These are phyloP conservation scores for Pyralis farinalis DNA, from an alignment of 2,888 invertebrate species.

Conservation along the genomic window DNA sequence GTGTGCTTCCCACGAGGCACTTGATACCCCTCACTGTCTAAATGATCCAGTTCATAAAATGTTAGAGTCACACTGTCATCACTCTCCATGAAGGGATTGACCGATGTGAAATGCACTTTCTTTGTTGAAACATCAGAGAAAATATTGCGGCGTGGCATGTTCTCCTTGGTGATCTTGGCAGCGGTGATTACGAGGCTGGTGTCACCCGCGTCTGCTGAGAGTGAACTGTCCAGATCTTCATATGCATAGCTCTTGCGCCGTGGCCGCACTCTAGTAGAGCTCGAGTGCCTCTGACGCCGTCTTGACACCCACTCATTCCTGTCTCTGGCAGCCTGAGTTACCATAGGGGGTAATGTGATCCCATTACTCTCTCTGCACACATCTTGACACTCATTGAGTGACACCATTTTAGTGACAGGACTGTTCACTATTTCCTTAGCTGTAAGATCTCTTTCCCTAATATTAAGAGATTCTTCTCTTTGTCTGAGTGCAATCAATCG, in stretches of 20 bases:
- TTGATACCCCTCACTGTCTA: conserved; percentile 43
- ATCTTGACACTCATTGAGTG: conserved; percentile 35
- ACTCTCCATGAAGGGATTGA: conserved; percentile 71
- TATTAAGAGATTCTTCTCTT: conserved; percentile 73
- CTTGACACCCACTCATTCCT: conserved; percentile 30
- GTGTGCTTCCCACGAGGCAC: conserved; percentile 33
- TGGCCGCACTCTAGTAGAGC: conserved; percentile 41
- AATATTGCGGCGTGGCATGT: conserved; percentile 66
- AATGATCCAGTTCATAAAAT: conserved; percentile 67
- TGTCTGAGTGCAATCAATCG: conserved; percentile 74
- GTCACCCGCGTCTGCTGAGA: conserved; percentile 81
- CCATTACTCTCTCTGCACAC: conserved; percentile 47
- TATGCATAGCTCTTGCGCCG: conserved; percentile 64
- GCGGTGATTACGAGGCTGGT: conserved; percentile 78
- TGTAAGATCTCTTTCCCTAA: conserved; percentile 69
- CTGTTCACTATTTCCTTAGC: conserved; percentile 68
- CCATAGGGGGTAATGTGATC: conserved; percentile 62
- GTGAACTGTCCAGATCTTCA: conserved; percentile 80
- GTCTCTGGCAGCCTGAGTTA: conserved; percentile 34
- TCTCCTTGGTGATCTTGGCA: conserved; percentile 65
- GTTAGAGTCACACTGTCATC: conserved; percentile 74
- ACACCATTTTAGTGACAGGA: conserved; percentile 49
- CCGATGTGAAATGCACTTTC: conserved; percentile 70
- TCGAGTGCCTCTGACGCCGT: conserved; percentile 44
- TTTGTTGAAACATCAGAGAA: conserved; percentile 59